Base-by-base conservation (phyloP, 2,888 invertebrate species). In the Drosophila pseudotakahashii region DNA sequence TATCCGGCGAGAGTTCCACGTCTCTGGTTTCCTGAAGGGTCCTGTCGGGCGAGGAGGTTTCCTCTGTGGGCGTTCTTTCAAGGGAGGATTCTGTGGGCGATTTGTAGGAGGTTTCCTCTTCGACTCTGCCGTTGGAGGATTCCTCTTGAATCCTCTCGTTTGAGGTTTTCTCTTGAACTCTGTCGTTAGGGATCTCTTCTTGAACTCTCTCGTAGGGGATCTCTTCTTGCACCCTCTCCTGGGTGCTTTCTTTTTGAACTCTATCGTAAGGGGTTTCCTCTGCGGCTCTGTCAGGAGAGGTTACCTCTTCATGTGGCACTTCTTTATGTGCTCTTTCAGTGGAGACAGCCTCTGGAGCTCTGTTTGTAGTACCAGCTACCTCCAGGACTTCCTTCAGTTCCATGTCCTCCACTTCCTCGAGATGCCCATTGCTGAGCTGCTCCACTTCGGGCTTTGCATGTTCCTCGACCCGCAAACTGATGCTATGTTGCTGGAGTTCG, bases 401-500 rank as follows among this genome's bases (percentile, higher is more conserved):
- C n/a, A 45, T 47, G 11, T 57, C 23, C 23, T 45, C 37, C 19
- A 41, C 19, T 19, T 71, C 39, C 11, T 45, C 68, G 1, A 58
- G 19, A 19, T 70, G 68, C 6, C 73, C 71, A 19, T 73, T 71
- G 30, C 50, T 71, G n/a, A 73, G 52, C 16, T 16, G 26, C 14
- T 53, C 60, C 14, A 52, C 52, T 4, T 39, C 44, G 10, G 19
- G 10, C 32, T 19, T 60, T 11, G 41, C 14, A 51, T 60, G 53
- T 16, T 55, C 63, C 37, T 37, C 42, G 37, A 4, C 41, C 23
- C 50, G 64, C 30, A 70, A 53, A 39, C 53, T 79, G 7, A 81
- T 76, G 53, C 89, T 90, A 39, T 90, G 86, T 41, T 81, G 74
- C 30, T 88, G 89, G 36, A 91, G 67, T 55, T 90, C 90, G 19